Conservation (phyloP, 2,113 vertebrate species). For the Euleptes europaea region DNA sequence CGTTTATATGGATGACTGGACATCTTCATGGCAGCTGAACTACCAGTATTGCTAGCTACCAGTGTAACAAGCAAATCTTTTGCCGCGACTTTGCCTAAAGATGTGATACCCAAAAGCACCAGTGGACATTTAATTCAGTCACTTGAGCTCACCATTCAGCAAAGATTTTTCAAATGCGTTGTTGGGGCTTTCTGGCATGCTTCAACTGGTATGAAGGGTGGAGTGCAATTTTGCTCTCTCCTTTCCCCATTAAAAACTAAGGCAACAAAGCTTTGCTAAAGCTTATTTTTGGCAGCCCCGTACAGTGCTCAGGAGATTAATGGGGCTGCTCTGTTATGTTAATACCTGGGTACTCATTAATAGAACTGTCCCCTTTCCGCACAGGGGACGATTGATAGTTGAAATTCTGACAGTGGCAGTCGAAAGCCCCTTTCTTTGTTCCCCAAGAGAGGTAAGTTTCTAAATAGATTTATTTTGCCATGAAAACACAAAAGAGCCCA, state of each 20-base stretch:
- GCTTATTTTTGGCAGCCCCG: slow-evolving; percentile 40
- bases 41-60: not conserved
- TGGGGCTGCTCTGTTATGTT: slow-evolving; percentile 37
- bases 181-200: not conserved
- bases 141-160: not conserved
- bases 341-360: slow-evolving; percentile 42
- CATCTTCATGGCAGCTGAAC: not conserved
- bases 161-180: not conserved
- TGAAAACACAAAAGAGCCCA: slow-evolving; percentile 48
- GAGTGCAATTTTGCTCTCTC: slow-evolving; percentile 16
- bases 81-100: not conserved
- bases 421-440: slow-evolving; percentile 44
- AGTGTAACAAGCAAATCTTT: not conserved
- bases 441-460: slow-evolving; percentile 35
- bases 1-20: not conserved
- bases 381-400: slow-evolving; percentile 8
- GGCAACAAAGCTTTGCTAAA: slow-evolving; percentile 34
- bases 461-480: slow-evolving; percentile 51
- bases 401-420: slow-evolving; percentile 44
- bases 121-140: slow-evolving; percentile 9
- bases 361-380: slow-evolving; percentile 21
- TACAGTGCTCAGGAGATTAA: slow-evolving; percentile 37
- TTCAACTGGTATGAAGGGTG: not conserved
- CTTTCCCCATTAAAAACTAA: slow-evolving; percentile 26
- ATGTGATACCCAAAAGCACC: not conserved